phyloP scores from a whole-genome alignment of 2,888 invertebrate species.

The Phragmatobia fuliginosa region DNA sequence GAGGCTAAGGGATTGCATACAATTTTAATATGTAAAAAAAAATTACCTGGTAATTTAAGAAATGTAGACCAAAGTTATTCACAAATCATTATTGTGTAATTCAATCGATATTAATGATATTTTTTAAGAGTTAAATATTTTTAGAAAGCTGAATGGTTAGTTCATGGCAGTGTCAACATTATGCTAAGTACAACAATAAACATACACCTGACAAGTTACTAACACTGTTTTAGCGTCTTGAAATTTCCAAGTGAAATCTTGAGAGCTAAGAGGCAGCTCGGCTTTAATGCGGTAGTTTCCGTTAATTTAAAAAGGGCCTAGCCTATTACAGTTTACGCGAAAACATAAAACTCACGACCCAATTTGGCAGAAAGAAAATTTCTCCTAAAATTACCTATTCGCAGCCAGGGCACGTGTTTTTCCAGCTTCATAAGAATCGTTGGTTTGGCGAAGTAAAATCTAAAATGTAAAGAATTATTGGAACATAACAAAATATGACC shows the following conservation, averaged over 20 bases:
- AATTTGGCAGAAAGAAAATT: constrained; percentile 66
- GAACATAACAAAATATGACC: constrained; percentile 82
- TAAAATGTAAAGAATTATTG: constrained; percentile 75
- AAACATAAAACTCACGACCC: constrained; percentile 64
- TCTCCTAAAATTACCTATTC: constrained; percentile 63
- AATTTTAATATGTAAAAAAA: not conserved
- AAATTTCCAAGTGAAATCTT: constrained; percentile 26
- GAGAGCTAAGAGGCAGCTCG: constrained; percentile 23
- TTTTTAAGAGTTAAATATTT: not conserved
- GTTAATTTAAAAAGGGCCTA: constrained; percentile 56
- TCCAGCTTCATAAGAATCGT: constrained; percentile 53
- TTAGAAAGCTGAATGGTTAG: not conserved
- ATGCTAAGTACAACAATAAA: constrained; percentile 1
- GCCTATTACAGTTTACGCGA: constrained; percentile 62
- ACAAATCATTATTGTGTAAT: not conserved
- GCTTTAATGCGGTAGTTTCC: constrained; percentile 50
- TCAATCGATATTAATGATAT: too few species aligned
- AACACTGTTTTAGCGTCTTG: constrained; percentile 5
- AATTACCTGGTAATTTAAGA: not conserved
- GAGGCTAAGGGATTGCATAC: too few species aligned
- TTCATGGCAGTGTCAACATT: not conserved
- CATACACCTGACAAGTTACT: constrained; percentile 8
- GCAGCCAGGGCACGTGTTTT: constrained; percentile 60
- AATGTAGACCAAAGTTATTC: not conserved
- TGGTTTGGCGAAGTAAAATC: constrained; percentile 38